Percentiles rank a stretch among this genome's conserved stretches.
Evolutionary conservation across 2,797 vertebrate genomes (phyloP).

Genomic region (Strix occidentalis): DNA sequence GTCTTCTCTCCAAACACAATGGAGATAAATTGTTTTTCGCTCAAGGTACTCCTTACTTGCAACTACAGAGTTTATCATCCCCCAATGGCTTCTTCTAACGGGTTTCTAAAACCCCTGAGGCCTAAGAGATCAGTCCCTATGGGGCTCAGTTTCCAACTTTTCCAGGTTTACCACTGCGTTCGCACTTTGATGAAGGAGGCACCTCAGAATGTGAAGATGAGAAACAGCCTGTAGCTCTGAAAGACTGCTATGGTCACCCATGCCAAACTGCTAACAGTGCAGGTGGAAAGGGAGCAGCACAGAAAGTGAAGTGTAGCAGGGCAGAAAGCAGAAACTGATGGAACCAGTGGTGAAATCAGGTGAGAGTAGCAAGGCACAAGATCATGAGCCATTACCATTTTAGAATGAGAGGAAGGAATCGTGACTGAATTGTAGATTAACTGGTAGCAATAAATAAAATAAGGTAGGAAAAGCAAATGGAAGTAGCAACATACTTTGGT

Average conservation of each 20-base stretch:
- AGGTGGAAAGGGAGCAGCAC: background rate
- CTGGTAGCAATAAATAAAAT: constrained; percentile 1
- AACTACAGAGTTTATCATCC: background rate
- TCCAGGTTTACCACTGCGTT: rapidly evolving
- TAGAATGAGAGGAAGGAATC: background rate
- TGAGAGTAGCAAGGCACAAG: background rate
- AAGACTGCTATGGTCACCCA: rapidly evolving
- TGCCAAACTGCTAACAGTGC: background rate
- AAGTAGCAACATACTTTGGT: background rate
- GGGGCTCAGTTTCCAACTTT: background rate
- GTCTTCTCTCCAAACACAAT: background rate
- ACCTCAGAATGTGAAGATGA: background rate
- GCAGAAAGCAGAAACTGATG: background rate
- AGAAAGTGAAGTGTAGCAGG: background rate
- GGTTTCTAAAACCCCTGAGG: background rate
- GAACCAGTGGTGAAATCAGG: background rate
- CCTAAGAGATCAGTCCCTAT: background rate
- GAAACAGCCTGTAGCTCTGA: background rate
- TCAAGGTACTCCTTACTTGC: background rate
- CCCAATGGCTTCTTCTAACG: background rate
- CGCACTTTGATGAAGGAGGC: background rate
- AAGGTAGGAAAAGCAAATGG: constrained; percentile 26
- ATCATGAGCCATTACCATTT: background rate
- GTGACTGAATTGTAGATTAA: background rate
- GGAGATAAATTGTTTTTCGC: background rate